Percentiles rank a stretch among this genome's conserved stretches.
Evolutionary conservation across 64 coral and sea anemone genomes (phyloP).

Genomic region (Anthopleura sola): DNA sequence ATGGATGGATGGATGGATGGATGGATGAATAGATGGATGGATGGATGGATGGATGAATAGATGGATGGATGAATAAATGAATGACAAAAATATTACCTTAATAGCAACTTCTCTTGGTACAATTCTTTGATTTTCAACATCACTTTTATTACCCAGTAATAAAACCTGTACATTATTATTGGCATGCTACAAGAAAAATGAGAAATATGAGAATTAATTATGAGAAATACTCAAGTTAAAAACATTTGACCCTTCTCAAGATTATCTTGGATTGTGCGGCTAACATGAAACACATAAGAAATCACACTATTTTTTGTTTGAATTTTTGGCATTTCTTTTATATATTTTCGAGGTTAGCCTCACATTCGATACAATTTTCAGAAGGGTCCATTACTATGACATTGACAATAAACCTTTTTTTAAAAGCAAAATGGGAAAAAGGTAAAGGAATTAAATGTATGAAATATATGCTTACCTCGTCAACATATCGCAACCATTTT

Average conservation of each 20-base stretch:
- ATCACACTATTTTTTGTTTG: too few species aligned
- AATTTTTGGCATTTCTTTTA: too few species aligned
- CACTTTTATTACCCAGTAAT: constrained; percentile 93
- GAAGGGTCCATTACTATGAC: background rate
- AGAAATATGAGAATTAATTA: too few species aligned
- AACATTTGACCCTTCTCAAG: too few species aligned
- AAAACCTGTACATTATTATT: constrained; percentile 89
- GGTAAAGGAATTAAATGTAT: background rate
- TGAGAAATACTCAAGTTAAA: too few species aligned
- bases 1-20: background rate
- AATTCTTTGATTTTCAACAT: constrained; percentile 87
- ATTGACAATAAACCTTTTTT: background rate
- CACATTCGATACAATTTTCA: too few species aligned
- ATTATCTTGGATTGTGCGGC: too few species aligned
- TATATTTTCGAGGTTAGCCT: too few species aligned
- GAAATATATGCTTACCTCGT: constrained; percentile 62
- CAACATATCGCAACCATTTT: constrained; percentile 98
- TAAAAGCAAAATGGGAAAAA: background rate
- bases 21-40: background rate
- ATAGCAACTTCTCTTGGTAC: constrained; percentile 74
- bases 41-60: background rate
- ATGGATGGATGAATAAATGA: background rate
- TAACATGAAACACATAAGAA: too few species aligned
- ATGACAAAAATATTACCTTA: constrained; percentile 47
- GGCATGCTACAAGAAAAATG: constrained; percentile 61